Percentiles rank a stretch among this genome's conserved stretches.
Evolutionary conservation across 2,797 vertebrate genomes (phyloP).

Genomic region (Craterocephalus amniculus): DNA sequence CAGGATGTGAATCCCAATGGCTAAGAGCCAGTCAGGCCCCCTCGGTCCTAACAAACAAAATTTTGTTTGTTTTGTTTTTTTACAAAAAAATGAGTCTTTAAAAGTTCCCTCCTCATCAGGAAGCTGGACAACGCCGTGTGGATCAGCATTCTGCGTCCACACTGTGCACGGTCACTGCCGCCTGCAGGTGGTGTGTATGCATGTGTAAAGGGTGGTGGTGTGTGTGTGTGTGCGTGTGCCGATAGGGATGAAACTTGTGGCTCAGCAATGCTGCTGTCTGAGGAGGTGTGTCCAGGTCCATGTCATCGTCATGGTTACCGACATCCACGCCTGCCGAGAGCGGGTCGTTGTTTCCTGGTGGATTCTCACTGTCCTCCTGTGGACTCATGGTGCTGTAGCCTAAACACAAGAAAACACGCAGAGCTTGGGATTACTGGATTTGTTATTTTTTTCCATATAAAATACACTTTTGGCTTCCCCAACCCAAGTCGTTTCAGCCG

Average conservation of each 20-base stretch:
- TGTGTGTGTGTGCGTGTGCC: slow-evolving; percentile 79
- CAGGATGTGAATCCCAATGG: slow-evolving; percentile 1
- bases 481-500: background rate
- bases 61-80: slow-evolving; percentile 8
- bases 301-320: slow-evolving; percentile 94
- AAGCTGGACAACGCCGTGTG: background rate
- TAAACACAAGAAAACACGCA: slow-evolving; percentile 57
- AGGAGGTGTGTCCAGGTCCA: slow-evolving; percentile 94
- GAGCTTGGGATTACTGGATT: background rate
- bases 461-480: background rate
- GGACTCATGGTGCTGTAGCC: slow-evolving; percentile 99
- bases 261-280: slow-evolving; percentile 96
- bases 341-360: slow-evolving; percentile 93
- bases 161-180: slow-evolving; percentile 95
- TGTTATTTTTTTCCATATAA: background rate
- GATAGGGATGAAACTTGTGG: slow-evolving; percentile 95
- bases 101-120: slow-evolving; percentile 25
- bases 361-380: slow-evolving; percentile 98
- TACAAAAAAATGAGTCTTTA: slow-evolving; percentile 25
- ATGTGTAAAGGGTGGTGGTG: slow-evolving; percentile 89
- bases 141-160: slow-evolving; percentile 95
- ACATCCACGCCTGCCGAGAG: slow-evolving; percentile 94
- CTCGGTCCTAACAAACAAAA: slow-evolving; percentile 22
- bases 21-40: slow-evolving; percentile 25
- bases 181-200: slow-evolving; percentile 92